Conservation (phyloP, 2,797 vertebrate genomes). For the Lagorchestes hirsutus region DNA sequence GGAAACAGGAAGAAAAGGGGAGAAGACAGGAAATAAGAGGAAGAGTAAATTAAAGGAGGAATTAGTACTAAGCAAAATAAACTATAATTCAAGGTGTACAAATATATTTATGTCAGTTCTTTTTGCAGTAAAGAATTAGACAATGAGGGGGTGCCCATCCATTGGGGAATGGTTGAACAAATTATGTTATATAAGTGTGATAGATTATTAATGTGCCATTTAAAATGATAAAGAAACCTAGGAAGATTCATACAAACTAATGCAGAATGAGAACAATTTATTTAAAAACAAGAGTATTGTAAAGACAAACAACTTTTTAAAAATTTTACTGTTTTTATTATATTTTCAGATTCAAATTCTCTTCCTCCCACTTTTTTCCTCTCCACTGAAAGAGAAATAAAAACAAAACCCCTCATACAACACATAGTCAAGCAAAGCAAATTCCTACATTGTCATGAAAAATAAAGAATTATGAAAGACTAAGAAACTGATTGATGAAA, state of each 20-base stretch:
- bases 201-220: too few species aligned
- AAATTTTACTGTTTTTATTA: too few species aligned
- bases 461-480: background rate
- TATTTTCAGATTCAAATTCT: too few species aligned
- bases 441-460: background rate
- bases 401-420: background rate
- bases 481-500: background rate
- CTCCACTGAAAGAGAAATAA: background rate
- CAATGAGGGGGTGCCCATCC: background rate
- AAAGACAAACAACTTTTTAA: too few species aligned
- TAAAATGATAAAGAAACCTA: background rate
- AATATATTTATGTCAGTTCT: background rate
- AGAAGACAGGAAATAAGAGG: background rate
- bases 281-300: too few species aligned
- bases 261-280: background rate
- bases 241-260: background rate
- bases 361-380: background rate
- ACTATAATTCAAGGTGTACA: background rate
- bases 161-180: background rate
- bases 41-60: background rate
- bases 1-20: background rate
- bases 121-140: background rate
- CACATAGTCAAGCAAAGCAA: background rate
- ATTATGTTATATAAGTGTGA: background rate
- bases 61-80: background rate